phyloP scores from a whole-genome alignment of 2,797 vertebrate species.

The Esox lucius region DNA sequence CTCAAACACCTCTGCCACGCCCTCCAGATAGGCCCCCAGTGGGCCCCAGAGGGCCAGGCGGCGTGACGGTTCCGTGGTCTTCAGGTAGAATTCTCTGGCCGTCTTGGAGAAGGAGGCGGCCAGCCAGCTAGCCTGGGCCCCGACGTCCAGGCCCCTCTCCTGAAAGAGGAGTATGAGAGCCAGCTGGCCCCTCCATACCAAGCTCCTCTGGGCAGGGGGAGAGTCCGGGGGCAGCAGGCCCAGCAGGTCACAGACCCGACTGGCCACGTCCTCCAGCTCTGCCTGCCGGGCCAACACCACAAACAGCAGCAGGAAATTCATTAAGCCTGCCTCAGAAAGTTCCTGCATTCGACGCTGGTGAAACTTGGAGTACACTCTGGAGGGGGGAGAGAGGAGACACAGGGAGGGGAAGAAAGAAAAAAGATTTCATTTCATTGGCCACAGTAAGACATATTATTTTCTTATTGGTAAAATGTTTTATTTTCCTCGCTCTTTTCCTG shows the following conservation, averaged over 20 bases:
- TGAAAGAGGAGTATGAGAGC: slow-evolving; percentile 86
- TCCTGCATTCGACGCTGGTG: slow-evolving; percentile 93
- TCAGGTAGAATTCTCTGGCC: slow-evolving; percentile 91
- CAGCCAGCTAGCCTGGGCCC: slow-evolving; percentile 81
- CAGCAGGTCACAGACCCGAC: slow-evolving; percentile 83
- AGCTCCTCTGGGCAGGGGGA: slow-evolving; percentile 70
- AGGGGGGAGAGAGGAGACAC: slow-evolving; percentile 7
- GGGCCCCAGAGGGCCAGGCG: slow-evolving; percentile 87
- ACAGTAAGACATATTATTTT: background rate
- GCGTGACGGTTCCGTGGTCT: slow-evolving; percentile 82
- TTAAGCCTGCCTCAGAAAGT: slow-evolving; percentile 87
- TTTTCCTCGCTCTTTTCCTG: slow-evolving; percentile 50
- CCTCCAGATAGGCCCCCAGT: slow-evolving; percentile 90
- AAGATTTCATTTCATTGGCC: background rate
- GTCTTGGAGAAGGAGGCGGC: slow-evolving; percentile 82
- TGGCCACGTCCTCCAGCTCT: slow-evolving; percentile 87
- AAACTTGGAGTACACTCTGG: slow-evolving; percentile 96
- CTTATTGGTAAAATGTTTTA: slow-evolving; percentile 44
- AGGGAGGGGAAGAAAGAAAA: background rate
- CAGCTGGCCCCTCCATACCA: slow-evolving; percentile 88
- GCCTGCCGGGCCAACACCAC: slow-evolving; percentile 82
- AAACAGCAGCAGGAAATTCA: slow-evolving; percentile 92
- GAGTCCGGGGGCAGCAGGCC: slow-evolving; percentile 73
- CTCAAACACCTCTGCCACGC: slow-evolving; percentile 92
- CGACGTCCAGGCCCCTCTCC: slow-evolving; percentile 86